A percentile compares a stretch with the other conserved stretches of the same genome.
Evolutionary conservation across 2,888 invertebrate genomes (phyloP).

Genomic region (Liodrosophila aerea): DNA sequence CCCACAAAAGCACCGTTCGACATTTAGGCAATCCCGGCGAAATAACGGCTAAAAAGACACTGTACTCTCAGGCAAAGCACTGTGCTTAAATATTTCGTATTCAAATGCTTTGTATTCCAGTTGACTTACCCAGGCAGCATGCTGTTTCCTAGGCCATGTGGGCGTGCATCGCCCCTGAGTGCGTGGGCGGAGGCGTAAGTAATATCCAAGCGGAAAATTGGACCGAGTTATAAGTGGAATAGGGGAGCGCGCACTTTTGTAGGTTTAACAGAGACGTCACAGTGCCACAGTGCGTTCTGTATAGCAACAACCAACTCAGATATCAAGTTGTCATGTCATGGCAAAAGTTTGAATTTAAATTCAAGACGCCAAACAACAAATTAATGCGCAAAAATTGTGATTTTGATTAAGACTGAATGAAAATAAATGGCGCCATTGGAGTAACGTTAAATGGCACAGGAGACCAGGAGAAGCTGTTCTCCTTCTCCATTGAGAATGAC

Average conservation of each 20-base stretch:
- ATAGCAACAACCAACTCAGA: conserved; percentile 8
- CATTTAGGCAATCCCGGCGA: conserved; percentile 55
- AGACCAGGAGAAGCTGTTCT: background rate
- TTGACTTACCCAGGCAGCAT: conserved; percentile 26
- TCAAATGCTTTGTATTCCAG: conserved; percentile 7
- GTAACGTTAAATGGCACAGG: conserved; percentile 18
- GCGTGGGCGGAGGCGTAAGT: conserved; percentile 50
- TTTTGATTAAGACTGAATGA: conserved; percentile 55
- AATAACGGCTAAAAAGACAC: conserved; percentile 18
- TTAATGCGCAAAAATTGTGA: conserved; percentile 52
- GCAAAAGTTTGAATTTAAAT: conserved; percentile 44
- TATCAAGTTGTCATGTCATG: conserved; percentile 34
- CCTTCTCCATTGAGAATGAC: conserved; percentile 14
- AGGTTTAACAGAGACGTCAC: too few relatives aligned
- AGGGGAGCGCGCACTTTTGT: background rate
- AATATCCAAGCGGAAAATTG: conserved; percentile 36
- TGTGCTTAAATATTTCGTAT: background rate
- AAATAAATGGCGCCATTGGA: conserved; percentile 37
- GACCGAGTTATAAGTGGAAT: conserved; percentile 9
- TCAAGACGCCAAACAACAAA: conserved; percentile 39
- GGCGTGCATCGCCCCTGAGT: conserved; percentile 30
- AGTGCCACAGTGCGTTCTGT: conserved; percentile 5
- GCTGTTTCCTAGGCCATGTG: conserved; percentile 30
- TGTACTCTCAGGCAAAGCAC: background rate
- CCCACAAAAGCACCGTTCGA: conserved; percentile 38